These are phyloP conservation scores for Pseudococcus viburni DNA, from an alignment of 2,888 invertebrate genomes.

Conservation along the genomic window DNA sequence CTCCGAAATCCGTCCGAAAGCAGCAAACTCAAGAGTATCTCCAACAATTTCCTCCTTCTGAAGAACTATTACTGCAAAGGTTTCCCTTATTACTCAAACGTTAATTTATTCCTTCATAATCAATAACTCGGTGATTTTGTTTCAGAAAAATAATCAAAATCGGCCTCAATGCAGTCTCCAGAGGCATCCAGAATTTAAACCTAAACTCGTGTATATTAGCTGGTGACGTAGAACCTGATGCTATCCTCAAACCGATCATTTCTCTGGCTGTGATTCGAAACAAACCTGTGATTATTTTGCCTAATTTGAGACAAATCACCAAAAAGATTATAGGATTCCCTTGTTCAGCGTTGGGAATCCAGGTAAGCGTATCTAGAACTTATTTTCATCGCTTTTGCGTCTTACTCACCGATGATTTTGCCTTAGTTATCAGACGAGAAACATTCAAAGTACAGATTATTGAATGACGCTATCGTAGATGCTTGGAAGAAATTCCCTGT, in stretches of 20 bases:
- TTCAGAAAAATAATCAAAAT: conserved; percentile 49
- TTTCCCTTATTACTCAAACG: not conserved
- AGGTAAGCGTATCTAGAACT: not conserved
- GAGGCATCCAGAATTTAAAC: conserved; percentile 34
- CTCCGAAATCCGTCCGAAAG: conserved; percentile 38
- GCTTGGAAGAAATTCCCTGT: conserved; percentile 16
- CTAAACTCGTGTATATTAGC: conserved; percentile 55
- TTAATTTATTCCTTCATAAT: not conserved
- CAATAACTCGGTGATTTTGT: not conserved
- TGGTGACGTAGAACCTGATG: conserved; percentile 56
- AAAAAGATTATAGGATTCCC: conserved; percentile 48
- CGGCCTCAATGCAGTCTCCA: conserved; percentile 49
- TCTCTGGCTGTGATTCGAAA: conserved; percentile 23
- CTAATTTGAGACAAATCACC: conserved; percentile 38
- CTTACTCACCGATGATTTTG: not conserved
- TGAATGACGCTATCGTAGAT: conserved; percentile 18
- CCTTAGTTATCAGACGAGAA: conserved; percentile 22
- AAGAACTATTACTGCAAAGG: conserved; percentile 40
- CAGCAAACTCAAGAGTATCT: conserved; percentile 29
- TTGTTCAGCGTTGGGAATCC: conserved; percentile 46
- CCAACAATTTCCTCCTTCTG: conserved; percentile 11
- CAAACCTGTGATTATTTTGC: conserved; percentile 50
- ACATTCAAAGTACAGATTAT: conserved; percentile 1
- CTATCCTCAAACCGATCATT: not conserved
- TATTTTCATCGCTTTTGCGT: not conserved